These are phyloP conservation scores for Halcyon malimbica DNA, from an alignment of 2,113 vertebrate species.

Conservation along the genomic window DNA sequence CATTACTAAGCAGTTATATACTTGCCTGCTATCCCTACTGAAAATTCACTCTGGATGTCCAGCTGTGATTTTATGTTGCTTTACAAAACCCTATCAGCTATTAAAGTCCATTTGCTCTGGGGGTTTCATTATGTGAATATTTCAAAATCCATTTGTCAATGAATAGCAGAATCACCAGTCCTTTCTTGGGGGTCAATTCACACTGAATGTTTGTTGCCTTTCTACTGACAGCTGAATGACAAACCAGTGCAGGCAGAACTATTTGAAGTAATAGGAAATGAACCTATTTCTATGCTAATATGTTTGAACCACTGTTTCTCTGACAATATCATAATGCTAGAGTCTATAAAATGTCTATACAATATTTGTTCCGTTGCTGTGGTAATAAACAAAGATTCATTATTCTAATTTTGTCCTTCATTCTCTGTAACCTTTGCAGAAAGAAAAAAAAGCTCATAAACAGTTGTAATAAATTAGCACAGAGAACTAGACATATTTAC, in stretches of 20 bases:
- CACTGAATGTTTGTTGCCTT: conserved; percentile 14
- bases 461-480: conserved; percentile 47
- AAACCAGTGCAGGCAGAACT: conserved; percentile 11
- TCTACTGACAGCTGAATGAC: conserved; percentile 38
- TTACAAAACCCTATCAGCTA: neutral
- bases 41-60: neutral
- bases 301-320: conserved; percentile 11
- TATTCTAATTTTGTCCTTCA: conserved; percentile 60
- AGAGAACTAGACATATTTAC: conserved; percentile 67
- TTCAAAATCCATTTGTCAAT: conserved; percentile 45
- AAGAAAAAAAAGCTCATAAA: conserved; percentile 56
- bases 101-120: neutral
- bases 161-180: neutral
- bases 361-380: neutral
- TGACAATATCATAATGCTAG: neutral
- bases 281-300: conserved; percentile 49
- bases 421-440: conserved; percentile 56
- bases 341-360: conserved; percentile 43
- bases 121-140: conserved; percentile 42
- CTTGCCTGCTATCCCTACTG: neutral
- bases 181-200: conserved; percentile 42
- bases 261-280: conserved; percentile 19
- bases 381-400: conserved; percentile 42
- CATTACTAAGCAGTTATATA: neutral
- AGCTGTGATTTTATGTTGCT: neutral